Conservation (phyloP, 2,888 invertebrate genomes). For the Drosophila diplacantha region DNA sequence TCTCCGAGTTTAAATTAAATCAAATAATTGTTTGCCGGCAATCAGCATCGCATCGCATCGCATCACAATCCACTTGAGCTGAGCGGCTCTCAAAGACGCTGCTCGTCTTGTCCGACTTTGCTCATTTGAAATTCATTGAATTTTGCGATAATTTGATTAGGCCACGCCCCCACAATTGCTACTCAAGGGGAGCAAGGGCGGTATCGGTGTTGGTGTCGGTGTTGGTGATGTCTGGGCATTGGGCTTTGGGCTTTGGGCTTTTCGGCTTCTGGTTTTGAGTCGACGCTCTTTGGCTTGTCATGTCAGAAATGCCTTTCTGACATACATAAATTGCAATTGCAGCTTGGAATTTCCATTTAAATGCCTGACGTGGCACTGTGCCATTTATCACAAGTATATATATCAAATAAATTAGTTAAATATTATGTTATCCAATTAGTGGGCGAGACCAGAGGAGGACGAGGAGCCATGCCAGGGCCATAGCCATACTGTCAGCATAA, state of each 20-base stretch:
- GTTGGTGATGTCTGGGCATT: slow-evolving; percentile 1
- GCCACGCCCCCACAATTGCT: slow-evolving; percentile 32
- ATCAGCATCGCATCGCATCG: slow-evolving; percentile 11
- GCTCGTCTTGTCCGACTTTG: slow-evolving; percentile 37
- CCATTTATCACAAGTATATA: slow-evolving; percentile 54
- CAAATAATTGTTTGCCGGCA: slow-evolving; percentile 33
- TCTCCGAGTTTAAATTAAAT: slow-evolving; percentile 36
- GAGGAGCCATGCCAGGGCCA: not conserved
- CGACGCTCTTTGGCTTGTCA: slow-evolving; percentile 5
- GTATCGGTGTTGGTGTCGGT: too few relatives aligned
- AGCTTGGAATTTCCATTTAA: slow-evolving; percentile 37
- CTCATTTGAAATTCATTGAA: slow-evolving; percentile 52
- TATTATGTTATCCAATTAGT: slow-evolving; percentile 63
- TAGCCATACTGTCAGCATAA: slow-evolving; percentile 53
- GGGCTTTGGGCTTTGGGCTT: slow-evolving; percentile 30
- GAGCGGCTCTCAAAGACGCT: slow-evolving; percentile 20
- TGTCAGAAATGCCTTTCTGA: slow-evolving; percentile 46
- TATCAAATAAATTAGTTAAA: slow-evolving; percentile 67
- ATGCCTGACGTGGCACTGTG: slow-evolving; percentile 30
- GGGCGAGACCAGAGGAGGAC: not conserved
- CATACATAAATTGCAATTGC: slow-evolving; percentile 60
- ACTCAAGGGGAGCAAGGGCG: not conserved
- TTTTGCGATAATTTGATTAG: slow-evolving; percentile 57
- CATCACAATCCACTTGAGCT: slow-evolving; percentile 7
- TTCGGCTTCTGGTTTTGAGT: slow-evolving; percentile 1